A percentile compares a stretch with the other conserved stretches of the same genome.
These are phyloP conservation scores for Linepithema humile DNA, from an alignment of 1,140 invertebrate species.

Conservation along the genomic window DNA sequence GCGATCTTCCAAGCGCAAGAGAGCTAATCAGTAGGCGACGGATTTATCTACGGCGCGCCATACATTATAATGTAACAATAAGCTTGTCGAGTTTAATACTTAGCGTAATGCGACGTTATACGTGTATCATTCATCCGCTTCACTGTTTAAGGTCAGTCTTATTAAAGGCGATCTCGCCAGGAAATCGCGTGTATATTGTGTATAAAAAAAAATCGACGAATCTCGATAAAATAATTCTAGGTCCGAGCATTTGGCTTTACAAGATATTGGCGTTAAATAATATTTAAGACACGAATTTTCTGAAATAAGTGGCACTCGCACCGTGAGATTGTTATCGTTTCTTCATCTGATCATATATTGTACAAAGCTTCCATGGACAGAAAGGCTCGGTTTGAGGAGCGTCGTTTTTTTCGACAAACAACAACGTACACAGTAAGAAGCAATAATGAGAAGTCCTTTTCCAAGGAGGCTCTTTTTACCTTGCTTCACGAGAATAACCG, in stretches of 20 bases:
- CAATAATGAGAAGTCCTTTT: background rate
- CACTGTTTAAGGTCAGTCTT: background rate
- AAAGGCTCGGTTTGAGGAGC: no score
- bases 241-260: no score
- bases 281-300: no score
- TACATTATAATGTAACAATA: background rate
- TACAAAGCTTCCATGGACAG: no score
- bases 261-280: no score
- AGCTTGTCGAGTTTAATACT: slow-evolving; percentile 8
- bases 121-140: background rate
- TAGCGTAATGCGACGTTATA: background rate
- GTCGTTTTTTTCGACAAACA: no score
- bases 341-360: no score
- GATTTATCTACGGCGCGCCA: background rate
- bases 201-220: no score
- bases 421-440: background rate
- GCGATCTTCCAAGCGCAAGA: background rate
- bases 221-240: no score
- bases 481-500: background rate
- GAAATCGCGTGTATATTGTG: no score
- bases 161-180: background rate
- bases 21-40: background rate
- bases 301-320: no score
- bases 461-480: background rate
- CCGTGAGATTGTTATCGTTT: no score